Base-by-base conservation (phyloP, 2,888 invertebrate species). In the Myopa testacea region DNA sequence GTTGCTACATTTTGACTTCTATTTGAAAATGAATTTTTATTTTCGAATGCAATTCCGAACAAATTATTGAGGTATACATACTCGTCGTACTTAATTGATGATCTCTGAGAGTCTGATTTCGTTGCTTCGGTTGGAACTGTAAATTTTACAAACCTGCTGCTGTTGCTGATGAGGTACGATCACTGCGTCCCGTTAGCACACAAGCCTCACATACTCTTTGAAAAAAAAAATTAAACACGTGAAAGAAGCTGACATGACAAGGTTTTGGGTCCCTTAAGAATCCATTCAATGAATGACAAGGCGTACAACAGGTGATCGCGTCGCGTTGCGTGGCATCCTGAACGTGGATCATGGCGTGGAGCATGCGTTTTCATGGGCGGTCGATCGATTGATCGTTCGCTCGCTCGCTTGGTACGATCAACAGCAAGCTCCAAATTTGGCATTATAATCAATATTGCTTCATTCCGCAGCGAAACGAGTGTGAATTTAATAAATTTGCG, bases 111-210 rank as follows among this genome's bases (percentile, higher is more conserved):
- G 40, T 69, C 65, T 38, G 7, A 34, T 65, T 37, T 69, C 65
- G 75, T 26, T 69, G 65, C 67, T 19, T 38, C 63, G 62, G 19
- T 63, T 67, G 67, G 74, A 78, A 78, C 76, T 78, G 78, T 74
- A 78, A 78, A 78, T 78, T 40, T 78, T 78, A 78, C 71, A 74
- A 78, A 77, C 63, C 63, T 77, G 14, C 70, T 38, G 45, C 45
- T 12, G 16, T 16, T 45, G 45, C 7, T 10, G 78, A 77, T 79
- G 75, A 78, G 16, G 26, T 55, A 68, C 75, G 69, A 80, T 8
- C 37, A 65, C 12, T 34, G 78, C 80, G 55, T 78, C 78, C 80
- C 80, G 80, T 80, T 80, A 80, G 52, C 73, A 60, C 55, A 72
- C 37, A 26, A 26, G 40, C 7, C 6, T 10, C 45, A 45, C 10